Base-by-base conservation (phyloP, 2,888 invertebrate genomes). In the Morpho helenor region DNA sequence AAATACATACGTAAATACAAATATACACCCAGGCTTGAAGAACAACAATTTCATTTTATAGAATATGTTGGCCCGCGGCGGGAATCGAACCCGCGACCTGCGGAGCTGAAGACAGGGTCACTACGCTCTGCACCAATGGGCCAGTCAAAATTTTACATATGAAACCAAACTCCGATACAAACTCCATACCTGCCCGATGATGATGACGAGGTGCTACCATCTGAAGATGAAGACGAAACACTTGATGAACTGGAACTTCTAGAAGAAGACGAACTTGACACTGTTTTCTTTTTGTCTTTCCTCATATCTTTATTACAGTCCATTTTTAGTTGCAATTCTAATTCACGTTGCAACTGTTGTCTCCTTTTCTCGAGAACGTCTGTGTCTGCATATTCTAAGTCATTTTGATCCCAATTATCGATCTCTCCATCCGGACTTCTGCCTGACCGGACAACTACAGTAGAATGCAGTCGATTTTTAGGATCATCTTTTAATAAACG, bases 361-460 rank as follows among this genome's bases (percentile, higher is more conserved):
- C 95, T 90, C 69, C 95, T 92, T 79, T 94, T 94, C 81, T 96
- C 95, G 75, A 96, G 89, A 67, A 94, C 94, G 79, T 95, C 95
- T 63, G 95, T 95, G 84, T 96, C 95, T 65, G 95, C 95, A 88
- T 95, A 95, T 79, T 95, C 95, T 84, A 96, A 82, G 86, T 95
- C 94, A 75, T 93, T 94, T 80, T 94, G 95, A 80, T 95, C 94
- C 95, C 95, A 95, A 78, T 93, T 93, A 77, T 94, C 94, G 84
- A 94, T 93, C 79, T 94, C 94, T 68, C 84, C 89, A 69, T 94
- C 94, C 57, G 94, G 93, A 73, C 93, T 93, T 76, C 77, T 92
- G 65, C 88, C 91, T 56, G 87, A 80, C 66, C 90, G 83, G 71
- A 91, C 93, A 74, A 93, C 92, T 68, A 93, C 92, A 71, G 93